These are phyloP conservation scores for Doris montereyensis DNA, from an alignment of 2,888 invertebrate genomes.

Conservation along the genomic window DNA sequence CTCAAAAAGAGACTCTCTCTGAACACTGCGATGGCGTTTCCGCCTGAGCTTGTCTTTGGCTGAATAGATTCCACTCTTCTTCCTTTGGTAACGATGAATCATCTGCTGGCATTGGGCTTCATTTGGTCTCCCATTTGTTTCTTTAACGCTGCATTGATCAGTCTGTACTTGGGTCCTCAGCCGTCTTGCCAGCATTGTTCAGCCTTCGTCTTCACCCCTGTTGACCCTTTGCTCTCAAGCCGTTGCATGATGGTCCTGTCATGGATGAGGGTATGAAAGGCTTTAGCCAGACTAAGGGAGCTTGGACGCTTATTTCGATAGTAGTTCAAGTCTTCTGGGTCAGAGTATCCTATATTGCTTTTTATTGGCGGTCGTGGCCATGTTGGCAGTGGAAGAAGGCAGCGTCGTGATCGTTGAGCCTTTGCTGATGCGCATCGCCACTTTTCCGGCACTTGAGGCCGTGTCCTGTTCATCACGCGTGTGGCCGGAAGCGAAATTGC, in stretches of 20 bases:
- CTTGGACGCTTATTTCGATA: conserved; percentile 53
- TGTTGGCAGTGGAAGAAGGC: background rate
- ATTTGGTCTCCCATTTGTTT: conserved; percentile 47
- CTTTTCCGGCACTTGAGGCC: no score
- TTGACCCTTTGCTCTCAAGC: conserved; percentile 44
- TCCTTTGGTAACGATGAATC: no score
- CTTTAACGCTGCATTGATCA: conserved; percentile 36
- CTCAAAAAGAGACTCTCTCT: no score
- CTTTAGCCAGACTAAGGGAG: conserved; percentile 48
- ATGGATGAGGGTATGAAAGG: conserved; percentile 54
- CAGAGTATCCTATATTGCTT: conserved; percentile 1
- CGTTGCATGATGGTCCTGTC: conserved; percentile 55
- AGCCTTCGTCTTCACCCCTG: background rate
- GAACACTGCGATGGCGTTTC: no score
- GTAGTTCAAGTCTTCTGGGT: background rate
- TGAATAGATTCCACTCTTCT: no score
- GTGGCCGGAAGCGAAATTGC: background rate
- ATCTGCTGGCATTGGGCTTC: conserved; percentile 8
- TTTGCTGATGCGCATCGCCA: background rate
- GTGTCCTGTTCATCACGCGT: background rate
- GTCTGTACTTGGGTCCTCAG: conserved; percentile 32
- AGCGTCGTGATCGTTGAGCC: background rate
- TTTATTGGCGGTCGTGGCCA: conserved; percentile 10
- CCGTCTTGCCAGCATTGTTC: no score
- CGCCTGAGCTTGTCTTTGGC: no score